These are phyloP conservation scores for Amiota minor DNA, from an alignment of 2,888 invertebrate species.

Conservation along the genomic window DNA sequence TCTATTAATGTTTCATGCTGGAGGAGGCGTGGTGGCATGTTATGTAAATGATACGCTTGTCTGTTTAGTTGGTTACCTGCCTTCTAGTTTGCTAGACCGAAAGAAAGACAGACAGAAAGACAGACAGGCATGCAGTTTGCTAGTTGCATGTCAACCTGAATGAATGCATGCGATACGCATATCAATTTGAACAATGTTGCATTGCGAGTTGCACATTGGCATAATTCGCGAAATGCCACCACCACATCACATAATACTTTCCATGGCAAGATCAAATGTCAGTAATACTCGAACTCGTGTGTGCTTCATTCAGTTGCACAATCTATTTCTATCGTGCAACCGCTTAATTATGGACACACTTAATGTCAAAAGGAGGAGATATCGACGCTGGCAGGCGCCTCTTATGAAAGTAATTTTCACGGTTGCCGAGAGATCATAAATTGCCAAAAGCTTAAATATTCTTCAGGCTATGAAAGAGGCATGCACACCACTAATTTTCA, in stretches of 20 bases:
- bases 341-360: constrained; percentile 26
- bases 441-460: constrained; percentile 25
- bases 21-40: constrained; percentile 20
- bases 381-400: not conserved
- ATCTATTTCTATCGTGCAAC: constrained; percentile 19
- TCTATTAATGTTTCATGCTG: not conserved
- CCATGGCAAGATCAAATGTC: constrained; percentile 6
- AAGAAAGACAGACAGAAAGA: no score
- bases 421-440: constrained; percentile 18
- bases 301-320: not conserved
- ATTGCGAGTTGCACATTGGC: not conserved
- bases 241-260: not conserved
- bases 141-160: no score
- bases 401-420: no score
- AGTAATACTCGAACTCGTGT: not conserved
- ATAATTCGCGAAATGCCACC: not conserved
- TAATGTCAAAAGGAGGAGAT: not conserved
- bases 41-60: constrained; percentile 65
- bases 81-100: no score
- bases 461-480: no score
- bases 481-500: no score
- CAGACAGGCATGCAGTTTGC: no score
- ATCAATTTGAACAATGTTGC: not conserved
- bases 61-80: constrained; percentile 33
- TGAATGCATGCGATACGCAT: constrained; percentile 28